Evolutionary conservation across 2,113 vertebrate genomes (phyloP), one percentile per base, ranked within the genome.

Genomic region (Toxotes chatareus): DNA sequence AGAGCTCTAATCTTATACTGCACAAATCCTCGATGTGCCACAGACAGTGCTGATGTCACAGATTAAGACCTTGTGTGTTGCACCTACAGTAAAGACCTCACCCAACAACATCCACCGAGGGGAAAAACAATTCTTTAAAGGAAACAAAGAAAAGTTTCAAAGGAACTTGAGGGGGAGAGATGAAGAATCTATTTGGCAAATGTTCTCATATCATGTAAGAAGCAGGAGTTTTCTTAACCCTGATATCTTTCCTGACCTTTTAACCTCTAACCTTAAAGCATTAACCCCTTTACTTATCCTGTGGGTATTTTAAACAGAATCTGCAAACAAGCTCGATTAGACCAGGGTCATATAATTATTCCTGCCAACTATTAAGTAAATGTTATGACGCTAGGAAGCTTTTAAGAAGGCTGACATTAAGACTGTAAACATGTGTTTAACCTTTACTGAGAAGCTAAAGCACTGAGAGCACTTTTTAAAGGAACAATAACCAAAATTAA

Each of bases 1-100:
- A 88, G 94, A 91, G 94, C 95, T 95, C 96, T 99, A 98, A 98
- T 97, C 97, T 96, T 92, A 95, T 93, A 90, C 93, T 90, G 93
- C 91, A 93, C 96, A 97, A 99, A 97, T 97, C 96, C 95, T 88
- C 71, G 80, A 94, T 94, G 95, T 92, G 91, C 91, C 92, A 92
- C 89, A 96, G 93, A 92, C 94, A 94, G 93, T 90, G 93, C 92
- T 79, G 73, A 92, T 88, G 94, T 91, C 82, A 90, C 93, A 92
- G 93, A 91, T 94, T 94, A 95, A 90, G 88, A 86, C 51, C 49
- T 62, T 46, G 66, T 9, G 7, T 79, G 70, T 80, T 36, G 31
- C 79, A 85, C 73, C 73, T 73, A 40, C 32, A 40, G 46, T 38
- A 79, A 84, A 40, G 12, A 76, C 49, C 27, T 27, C 44, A 11